Conservation (phyloP, 2,113 vertebrate species). For the Gnathonemus echidnorhynchus region DNA sequence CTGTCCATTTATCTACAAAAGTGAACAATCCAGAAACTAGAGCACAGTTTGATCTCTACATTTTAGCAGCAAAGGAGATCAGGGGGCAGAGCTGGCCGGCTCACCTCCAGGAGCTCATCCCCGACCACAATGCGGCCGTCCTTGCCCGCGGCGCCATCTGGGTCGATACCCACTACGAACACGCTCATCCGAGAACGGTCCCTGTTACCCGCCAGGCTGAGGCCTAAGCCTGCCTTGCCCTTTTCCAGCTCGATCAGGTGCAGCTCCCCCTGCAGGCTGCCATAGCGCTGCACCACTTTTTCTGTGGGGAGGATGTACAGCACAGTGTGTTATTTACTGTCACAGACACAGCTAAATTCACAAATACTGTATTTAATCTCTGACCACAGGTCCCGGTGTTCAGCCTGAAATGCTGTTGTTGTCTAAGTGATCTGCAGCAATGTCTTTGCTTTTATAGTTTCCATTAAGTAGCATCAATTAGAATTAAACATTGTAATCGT, state of each 20-base stretch:
- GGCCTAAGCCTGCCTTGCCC: constrained; percentile 83
- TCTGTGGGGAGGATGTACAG: constrained; percentile 52
- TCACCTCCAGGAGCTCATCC: constrained; percentile 92
- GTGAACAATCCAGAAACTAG: neutral
- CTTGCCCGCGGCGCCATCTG: constrained; percentile 82
- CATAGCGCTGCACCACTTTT: constrained; percentile 76
- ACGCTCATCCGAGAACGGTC: constrained; percentile 94
- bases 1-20: constrained; percentile 82
- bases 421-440: neutral
- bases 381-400: neutral
- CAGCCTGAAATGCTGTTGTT: neutral
- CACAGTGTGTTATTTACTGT: neutral
- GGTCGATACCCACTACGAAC: constrained; percentile 92
- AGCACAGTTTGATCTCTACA: neutral
- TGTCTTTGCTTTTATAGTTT: neutral
- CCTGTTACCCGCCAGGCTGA: constrained; percentile 94
- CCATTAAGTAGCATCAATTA: neutral
- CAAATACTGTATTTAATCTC: neutral
- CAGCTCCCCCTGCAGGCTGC: constrained; percentile 74
- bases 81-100: constrained; percentile 28
- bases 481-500: neutral
- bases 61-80: neutral
- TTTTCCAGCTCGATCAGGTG: constrained; percentile 92
- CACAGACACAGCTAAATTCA: neutral
- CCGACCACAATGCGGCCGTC: constrained; percentile 84